Base-by-base conservation (phyloP, 1,140 invertebrate genomes). In the Colletes latitarsis region DNA sequence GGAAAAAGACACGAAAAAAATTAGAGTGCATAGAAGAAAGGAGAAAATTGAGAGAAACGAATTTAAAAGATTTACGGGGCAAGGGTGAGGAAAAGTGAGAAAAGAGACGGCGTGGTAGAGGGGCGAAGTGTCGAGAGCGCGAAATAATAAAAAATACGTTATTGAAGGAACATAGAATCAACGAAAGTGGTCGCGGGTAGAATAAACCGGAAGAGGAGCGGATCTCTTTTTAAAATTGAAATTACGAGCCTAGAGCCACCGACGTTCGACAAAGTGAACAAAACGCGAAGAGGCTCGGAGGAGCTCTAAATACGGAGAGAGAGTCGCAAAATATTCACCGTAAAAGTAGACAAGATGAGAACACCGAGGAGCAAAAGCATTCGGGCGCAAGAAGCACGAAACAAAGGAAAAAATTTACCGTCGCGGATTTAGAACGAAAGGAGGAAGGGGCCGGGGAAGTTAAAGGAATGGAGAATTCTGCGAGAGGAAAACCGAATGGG, bases 1-100 rank as follows among this genome's bases (percentile, higher is more conserved):
- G 6, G 17, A 57, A 76, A 57, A 64, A 41, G 14, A 73, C 12
- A 10, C 6, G 41, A 43, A 46, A 63, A 74, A 14, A 53, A 21
- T 39, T 49, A 62, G 14, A 15, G 52, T 30, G 74, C 12, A 66
- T n/a, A 55, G 46, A 4, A 10, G 39, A 9, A 8, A 6, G n/a
- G 49, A 63, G 39, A 52, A 39, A 60, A 78, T 71, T 21, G 39
- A 43, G 30, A 53, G 43, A 43, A 77, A 30, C 55, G 64, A 53
- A n/a, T 60, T 39, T 49, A 39, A 60, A 41, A 39, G 43, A 9
- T 30, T 52, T 4, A 6, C 14, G n/a, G 3, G 4, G 10, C 6
- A 4, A 10, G 14, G 39, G 6, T 2, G 8, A 14, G 0, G 12
- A 2, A 5, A 41, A 17, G 3, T 1, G 52, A 14, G 15, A 41